Evolutionary conservation across 2,113 vertebrate genomes (phyloP), one percentile per base, ranked within the genome.

Genomic region (Aix galericulata): DNA sequence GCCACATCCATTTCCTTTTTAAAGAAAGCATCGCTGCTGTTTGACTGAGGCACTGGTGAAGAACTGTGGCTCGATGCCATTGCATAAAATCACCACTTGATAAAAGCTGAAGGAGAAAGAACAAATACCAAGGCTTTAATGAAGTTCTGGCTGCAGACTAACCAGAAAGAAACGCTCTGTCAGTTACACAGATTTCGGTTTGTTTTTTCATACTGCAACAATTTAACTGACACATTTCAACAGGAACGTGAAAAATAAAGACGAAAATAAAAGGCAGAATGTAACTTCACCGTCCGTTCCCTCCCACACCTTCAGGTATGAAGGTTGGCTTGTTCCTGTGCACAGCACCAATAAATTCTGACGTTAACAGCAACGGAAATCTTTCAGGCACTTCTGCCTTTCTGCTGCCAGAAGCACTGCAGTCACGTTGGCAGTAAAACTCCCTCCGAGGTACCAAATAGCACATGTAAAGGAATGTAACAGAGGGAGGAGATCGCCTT

Each of bases 21-120:
- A 97, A 98, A 98, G 96, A 99, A 97, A 97, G 98, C 97, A 97
- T 98, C 99, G 50, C 98, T 98, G 97, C 95, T 97, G 89, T 97
- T 97, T 62, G 98, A 96, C 96, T 97, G 98, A 98, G 98, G 98
- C 98, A 98, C 98, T 96, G 98, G 97, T 97, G 99, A 98, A 97
- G 99, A 99, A 97, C 98, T 98, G 98, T 98, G 99, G 97, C 98
- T 98, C 90, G 99, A 99, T 97, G 99, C 99, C 99, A 99, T 99
- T 98, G 98, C 99, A 99, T 98, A 92, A 98, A 98, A 98, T 98
- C 98, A 95, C 95, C 97, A 97, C 98, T 98, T 97, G 97, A 93
- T 86, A 97, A 97, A 97, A 98, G 98, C 98, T 98, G 96, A 97
- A 96, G 68, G 95, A 88, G 75, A 95, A 77, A 96, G 27, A 94